These are phyloP conservation scores for Plagiodera versicolora DNA, from an alignment of 2,888 invertebrate genomes.

Conservation along the genomic window DNA sequence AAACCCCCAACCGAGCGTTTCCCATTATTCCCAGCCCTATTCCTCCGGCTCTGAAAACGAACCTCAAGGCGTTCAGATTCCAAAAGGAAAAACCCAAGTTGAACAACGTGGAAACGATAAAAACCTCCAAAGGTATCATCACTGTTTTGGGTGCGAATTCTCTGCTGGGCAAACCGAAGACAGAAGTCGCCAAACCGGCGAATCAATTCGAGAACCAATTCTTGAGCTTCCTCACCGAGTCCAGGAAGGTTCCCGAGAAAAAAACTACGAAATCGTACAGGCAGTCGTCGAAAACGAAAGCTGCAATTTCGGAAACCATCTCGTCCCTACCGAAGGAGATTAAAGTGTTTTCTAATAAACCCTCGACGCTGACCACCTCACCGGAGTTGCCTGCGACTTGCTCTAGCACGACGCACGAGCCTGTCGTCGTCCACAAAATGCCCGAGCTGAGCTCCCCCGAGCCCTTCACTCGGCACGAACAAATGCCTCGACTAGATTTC, in stretches of 20 bases:
- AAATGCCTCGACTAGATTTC: conserved; percentile 36
- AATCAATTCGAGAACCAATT: conserved; percentile 39
- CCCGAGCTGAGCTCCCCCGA: conserved; percentile 32
- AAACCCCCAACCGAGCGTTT: background rate
- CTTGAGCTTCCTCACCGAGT: conserved; percentile 36
- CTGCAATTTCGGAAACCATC: conserved; percentile 16
- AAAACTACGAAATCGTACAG: background rate
- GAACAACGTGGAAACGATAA: conserved; percentile 40
- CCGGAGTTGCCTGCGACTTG: background rate
- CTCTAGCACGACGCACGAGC: too few species aligned
- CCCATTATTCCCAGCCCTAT: conserved; percentile 1
- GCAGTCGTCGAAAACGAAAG: background rate
- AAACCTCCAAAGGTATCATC: conserved; percentile 41
- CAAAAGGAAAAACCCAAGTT: conserved; percentile 29
- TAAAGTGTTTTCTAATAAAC: conserved; percentile 9
- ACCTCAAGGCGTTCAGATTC: conserved; percentile 34
- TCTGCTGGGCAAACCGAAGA: conserved; percentile 21
- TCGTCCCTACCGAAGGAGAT: conserved; percentile 22
- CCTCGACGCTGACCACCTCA: background rate
- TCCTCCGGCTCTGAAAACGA: background rate
- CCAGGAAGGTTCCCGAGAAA: background rate
- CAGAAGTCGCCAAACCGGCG: conserved; percentile 1
- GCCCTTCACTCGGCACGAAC: conserved; percentile 31
- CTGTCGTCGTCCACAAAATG: conserved; percentile 23
- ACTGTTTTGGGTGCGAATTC: conserved; percentile 36